Conservation (phyloP, 37 sponge, comb jelly and placozoan species). For the Haliclona indistincta region DNA sequence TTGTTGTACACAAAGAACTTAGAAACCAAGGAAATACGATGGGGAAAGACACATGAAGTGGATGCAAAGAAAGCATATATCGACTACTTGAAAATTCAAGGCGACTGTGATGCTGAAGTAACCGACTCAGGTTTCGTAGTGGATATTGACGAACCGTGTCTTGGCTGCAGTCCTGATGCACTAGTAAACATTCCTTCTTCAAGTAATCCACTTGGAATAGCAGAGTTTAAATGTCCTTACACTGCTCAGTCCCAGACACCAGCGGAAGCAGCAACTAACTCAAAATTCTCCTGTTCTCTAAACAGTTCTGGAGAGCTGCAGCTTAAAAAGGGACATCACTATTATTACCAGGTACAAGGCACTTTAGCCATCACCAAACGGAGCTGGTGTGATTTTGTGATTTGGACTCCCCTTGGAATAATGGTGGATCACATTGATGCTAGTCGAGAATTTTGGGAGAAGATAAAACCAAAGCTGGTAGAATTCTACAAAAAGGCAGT, state of each 20-base stretch:
- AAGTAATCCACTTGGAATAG: no score
- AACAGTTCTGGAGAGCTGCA: no score
- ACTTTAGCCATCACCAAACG: no score
- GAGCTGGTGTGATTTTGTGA: no score
- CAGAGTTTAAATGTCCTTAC: slow-evolving; percentile 21
- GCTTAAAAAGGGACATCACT: no score
- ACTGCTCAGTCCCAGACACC: background rate
- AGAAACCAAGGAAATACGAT: background rate
- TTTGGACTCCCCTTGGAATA: no score
- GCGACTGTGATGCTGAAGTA: background rate
- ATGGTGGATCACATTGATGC: no score
- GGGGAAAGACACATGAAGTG: slow-evolving; percentile 19
- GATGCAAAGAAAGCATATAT: background rate
- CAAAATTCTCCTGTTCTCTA: background rate
- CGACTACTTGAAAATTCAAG: background rate
- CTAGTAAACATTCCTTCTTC: background rate
- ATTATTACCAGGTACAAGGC: no score
- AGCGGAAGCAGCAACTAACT: background rate
- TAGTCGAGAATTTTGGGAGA: no score
- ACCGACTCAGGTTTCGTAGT: slow-evolving; percentile 2
- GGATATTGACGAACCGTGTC: background rate
- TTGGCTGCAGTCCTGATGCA: slow-evolving; percentile 20
- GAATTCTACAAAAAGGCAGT: slow-evolving; percentile 9
- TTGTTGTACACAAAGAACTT: background rate
- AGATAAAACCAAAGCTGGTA: background rate